Evolutionary conservation across 2,113 vertebrate genomes (phyloP), one percentile per base, ranked within the genome.

Genomic region (Motacilla alba): DNA sequence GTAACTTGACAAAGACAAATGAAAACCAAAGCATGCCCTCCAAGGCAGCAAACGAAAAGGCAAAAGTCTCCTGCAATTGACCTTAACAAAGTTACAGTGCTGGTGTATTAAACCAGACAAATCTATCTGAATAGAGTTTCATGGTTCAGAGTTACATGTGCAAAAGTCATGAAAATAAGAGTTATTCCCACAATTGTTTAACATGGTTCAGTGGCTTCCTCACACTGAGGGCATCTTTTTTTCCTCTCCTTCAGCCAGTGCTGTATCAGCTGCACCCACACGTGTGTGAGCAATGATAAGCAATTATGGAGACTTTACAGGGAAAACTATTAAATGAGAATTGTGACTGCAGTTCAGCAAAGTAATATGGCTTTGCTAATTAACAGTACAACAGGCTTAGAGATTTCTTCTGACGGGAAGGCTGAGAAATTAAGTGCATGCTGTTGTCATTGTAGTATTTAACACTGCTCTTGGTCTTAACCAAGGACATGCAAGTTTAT

Each of bases 341-440:
- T 62, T 76, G 70, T 31, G 39, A 46, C 72, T 92, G 73, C 63
- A 87, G 63, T 50, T 83, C 75, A 70, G 69, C 83, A 86, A 67
- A 94, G 83, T 74, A 84, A 92, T 91, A 82, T 55, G 77, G 78
- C 85, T 94, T 43, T 88, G 81, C 62, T 96, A 95, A 95, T 91
- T 94, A 95, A 89, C 44, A 77, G 59, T 26, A 77, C 87, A 77
- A 85, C 85, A 88, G 87, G 70, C 60, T 90, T 83, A 80, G 63
- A 83, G 52, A 85, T 66, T 77, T 88, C 47, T 93, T 87, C 75
- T 87, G 88, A 76, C 89, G 63, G 53, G 50, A 97, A 85, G 7
- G 53, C 55, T 78, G 63, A 91, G 79, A 79, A 92, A 89, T 58
- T 37, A 94, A 75, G 56, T 52, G 39, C 44, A 33, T 44, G 83